Base-by-base conservation (phyloP, 2,113 vertebrate species). In the Ancistrus triradiatus region DNA sequence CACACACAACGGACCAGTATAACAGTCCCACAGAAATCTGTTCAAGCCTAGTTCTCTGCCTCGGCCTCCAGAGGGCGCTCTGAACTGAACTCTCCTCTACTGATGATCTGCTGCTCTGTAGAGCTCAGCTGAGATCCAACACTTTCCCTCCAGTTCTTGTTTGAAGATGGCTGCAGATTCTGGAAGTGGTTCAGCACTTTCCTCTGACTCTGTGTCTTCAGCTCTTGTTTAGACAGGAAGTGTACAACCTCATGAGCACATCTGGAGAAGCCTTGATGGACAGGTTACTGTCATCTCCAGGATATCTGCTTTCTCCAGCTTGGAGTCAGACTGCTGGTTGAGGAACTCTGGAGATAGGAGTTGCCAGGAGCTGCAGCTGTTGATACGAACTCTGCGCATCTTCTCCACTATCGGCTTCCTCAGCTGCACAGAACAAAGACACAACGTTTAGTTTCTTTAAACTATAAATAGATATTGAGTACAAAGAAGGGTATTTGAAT, bases 281-380 rank as follows among this genome's bases (percentile, higher is more conserved):
- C 13, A 38, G 35, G 2, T 75, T 14, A 84, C 80, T 1, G 71
- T 70, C 77, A 79, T 82, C 75, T 87, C 82, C 81, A 67, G 80
- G 69, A 85, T 74, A 58, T 85, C 81, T 43, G 81, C 37, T 81
- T 85, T 86, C 76, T 86, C 79, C 70, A 84, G 74, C 77, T 85
- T 84, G 84, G 79, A 81, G 63, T 84, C 79, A 42, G 79, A 71
- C 67, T 82, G 72, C 70, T 80, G 76, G 64, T 78, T 69, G 66
- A 83, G 62, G 77, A 85, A 35, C 82, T 81, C 40, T 72, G 72
- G 44, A 76, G 40, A 61, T 78, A 85, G 72, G 22, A 66, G 31
- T 11, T 48, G 73, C 83, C 70, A 82, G 74, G 73, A 80, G 59
- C 68, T 80, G 78, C 64, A 79, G 73, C 65, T 74, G 77, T 73